phyloP scores from a whole-genome alignment of 92 coral and sea anemone genomes.

The Plumapathes pennacea region DNA sequence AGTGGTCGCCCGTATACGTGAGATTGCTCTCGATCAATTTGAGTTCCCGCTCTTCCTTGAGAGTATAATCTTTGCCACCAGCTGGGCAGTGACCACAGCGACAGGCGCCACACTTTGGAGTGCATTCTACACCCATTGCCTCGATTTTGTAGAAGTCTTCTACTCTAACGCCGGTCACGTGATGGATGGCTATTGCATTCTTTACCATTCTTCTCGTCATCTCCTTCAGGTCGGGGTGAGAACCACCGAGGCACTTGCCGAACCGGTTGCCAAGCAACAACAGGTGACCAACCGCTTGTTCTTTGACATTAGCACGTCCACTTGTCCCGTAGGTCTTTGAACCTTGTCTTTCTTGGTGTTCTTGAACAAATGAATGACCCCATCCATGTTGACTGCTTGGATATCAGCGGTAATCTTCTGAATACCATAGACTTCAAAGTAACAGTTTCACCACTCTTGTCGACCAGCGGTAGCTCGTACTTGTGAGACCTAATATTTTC shows the following conservation, averaged over 20 bases:
- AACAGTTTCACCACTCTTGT: slow-evolving; percentile 21
- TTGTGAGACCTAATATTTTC: slow-evolving; percentile 27
- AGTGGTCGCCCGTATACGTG: slow-evolving; percentile 1
- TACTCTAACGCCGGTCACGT: slow-evolving; percentile 14
- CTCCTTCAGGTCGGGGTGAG: slow-evolving; percentile 21
- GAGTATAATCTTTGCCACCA: slow-evolving; percentile 41
- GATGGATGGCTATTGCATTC: slow-evolving; percentile 27
- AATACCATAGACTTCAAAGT: slow-evolving; percentile 38
- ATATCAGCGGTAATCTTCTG: slow-evolving; percentile 39
- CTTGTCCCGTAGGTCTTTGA: slow-evolving; percentile 9
- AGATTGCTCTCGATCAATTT: slow-evolving; percentile 40
- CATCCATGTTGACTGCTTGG: slow-evolving; percentile 11
- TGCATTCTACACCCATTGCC: slow-evolving; percentile 50
- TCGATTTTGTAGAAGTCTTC: slow-evolving; percentile 60
- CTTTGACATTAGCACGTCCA: slow-evolving; percentile 47
- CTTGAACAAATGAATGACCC: slow-evolving; percentile 16
- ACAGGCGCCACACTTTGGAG: slow-evolving; percentile 50
- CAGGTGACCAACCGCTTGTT: slow-evolving; percentile 48
- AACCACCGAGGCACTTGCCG: slow-evolving; percentile 48
- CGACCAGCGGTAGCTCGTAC: slow-evolving; percentile 29
- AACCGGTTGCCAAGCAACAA: slow-evolving; percentile 52
- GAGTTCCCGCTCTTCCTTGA: slow-evolving; percentile 52
- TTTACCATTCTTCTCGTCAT: slow-evolving; percentile 4
- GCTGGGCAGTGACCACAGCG: slow-evolving; percentile 52
- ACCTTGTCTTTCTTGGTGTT: slow-evolving; percentile 28